Evolutionary conservation across 2,888 invertebrate species (phyloP).

Genomic region (Sympetrum striolatum): DNA sequence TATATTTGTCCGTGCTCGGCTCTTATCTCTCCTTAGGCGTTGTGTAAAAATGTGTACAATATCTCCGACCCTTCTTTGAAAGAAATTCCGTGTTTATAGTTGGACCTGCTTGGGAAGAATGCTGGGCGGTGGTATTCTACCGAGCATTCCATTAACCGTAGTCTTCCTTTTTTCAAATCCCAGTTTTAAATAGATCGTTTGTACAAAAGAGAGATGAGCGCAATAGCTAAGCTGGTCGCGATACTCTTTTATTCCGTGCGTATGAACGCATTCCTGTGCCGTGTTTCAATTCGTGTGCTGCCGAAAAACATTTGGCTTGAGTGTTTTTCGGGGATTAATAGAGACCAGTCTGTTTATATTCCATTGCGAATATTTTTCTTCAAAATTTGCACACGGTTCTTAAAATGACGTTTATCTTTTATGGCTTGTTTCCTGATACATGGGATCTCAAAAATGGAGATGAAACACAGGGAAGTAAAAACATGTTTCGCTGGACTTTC

Average conservation of each 20-base stretch:
- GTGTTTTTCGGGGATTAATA: background rate
- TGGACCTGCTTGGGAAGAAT: too few relatives aligned
- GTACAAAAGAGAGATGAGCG: background rate
- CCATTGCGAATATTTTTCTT: background rate
- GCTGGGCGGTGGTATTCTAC: too few relatives aligned
- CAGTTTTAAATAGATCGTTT: background rate
- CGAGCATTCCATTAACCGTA: background rate
- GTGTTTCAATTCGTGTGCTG: background rate
- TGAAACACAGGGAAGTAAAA: too few relatives aligned
- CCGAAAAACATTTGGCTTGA: background rate
- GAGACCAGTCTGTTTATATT: background rate
- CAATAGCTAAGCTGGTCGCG: background rate
- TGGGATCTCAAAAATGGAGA: too few relatives aligned
- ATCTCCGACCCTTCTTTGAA: too few relatives aligned
- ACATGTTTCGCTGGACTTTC: too few relatives aligned
- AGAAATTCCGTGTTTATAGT: too few relatives aligned
- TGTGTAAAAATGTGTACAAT: background rate
- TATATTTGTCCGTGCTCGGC: background rate
- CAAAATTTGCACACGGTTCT: background rate
- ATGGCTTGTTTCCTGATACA: too few relatives aligned
- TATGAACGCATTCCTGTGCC: background rate
- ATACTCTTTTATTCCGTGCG: background rate
- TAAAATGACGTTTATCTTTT: too few relatives aligned
- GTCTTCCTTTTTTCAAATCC: background rate
- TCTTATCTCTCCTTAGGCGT: constrained; percentile 13